Conservation (phyloP, 2,113 vertebrate species). For the Dipodomys stephensi region DNA sequence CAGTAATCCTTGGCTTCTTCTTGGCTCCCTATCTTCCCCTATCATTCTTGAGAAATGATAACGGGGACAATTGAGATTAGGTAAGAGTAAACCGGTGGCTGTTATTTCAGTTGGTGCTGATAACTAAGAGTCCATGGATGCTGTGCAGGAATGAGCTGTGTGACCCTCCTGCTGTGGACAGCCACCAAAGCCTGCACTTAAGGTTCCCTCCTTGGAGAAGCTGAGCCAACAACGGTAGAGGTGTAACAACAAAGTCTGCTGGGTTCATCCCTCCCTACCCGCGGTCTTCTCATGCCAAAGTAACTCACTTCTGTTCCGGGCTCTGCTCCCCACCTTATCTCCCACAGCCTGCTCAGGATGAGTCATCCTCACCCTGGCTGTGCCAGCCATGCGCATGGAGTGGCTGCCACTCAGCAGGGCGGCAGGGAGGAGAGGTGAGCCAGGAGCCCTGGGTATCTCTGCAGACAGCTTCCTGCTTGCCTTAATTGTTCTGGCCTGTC, state of each 20-base stretch:
- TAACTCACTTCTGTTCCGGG: not conserved
- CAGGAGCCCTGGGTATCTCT: not conserved
- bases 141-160: too few relatives aligned
- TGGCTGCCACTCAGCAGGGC: not conserved
- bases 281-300: not conserved
- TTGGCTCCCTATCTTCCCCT: not conserved
- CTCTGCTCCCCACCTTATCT: conserved; percentile 42
- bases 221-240: not conserved
- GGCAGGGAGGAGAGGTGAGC: not conserved
- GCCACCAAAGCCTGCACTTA: too few relatives aligned
- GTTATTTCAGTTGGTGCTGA: not conserved
- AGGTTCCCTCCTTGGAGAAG: not conserved
- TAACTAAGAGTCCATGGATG: not conserved
- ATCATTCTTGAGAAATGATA: not conserved
- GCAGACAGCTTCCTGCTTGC: not conserved
- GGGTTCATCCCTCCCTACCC: not conserved
- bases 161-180: not conserved
- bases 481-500: not conserved
- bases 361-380: not conserved
- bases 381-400: too few relatives aligned
- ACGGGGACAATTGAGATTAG: not conserved
- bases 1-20: not conserved
- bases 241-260: fast-evolving
- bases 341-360: not conserved
- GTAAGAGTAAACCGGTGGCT: not conserved